Conservation (phyloP, 2,113 vertebrate genomes). For the Murina feae region DNA sequence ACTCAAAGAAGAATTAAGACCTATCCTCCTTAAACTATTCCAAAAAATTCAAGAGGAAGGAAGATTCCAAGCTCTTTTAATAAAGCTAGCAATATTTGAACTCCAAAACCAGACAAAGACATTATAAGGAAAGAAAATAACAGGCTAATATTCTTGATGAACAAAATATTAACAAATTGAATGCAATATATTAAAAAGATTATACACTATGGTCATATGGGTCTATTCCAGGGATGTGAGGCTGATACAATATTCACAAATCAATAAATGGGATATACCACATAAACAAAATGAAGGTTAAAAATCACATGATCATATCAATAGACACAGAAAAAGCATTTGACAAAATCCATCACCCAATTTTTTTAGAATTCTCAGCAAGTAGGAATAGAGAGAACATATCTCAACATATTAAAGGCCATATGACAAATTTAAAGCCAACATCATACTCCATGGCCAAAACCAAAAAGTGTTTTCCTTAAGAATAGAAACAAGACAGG, state of each 20-base stretch:
- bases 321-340: not conserved
- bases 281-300: not conserved
- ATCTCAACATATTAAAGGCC: not conserved
- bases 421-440: not conserved
- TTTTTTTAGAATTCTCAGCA: not conserved
- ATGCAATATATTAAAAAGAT: not conserved
- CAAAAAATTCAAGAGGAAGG: not conserved
- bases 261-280: not conserved
- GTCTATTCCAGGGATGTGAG: not conserved
- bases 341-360: not conserved
- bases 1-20: not conserved
- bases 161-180: not conserved
- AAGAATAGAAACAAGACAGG: not conserved
- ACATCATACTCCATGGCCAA: not conserved
- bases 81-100: not conserved
- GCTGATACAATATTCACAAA: not conserved
- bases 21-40: not conserved
- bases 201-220: not conserved
- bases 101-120: not conserved
- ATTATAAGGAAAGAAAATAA: not conserved
- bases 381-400: not conserved
- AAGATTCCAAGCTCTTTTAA: not conserved
- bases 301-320: not conserved
- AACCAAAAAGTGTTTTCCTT: not conserved
- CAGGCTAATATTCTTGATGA: not conserved